phyloP scores from a whole-genome alignment of 2,888 invertebrate genomes.

The Philereme vetulata region DNA sequence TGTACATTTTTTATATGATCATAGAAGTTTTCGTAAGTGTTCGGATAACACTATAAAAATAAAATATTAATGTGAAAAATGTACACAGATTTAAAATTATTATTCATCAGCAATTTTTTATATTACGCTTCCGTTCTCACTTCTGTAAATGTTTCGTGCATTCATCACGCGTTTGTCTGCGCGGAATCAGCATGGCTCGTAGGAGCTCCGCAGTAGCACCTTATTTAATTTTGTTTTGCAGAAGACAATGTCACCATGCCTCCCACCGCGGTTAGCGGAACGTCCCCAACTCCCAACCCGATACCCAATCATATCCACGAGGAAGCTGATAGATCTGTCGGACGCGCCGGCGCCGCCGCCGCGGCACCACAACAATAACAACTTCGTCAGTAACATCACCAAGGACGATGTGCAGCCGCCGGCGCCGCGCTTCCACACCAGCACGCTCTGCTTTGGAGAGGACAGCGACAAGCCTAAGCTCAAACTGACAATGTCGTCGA shows the following conservation, averaged over 20 bases:
- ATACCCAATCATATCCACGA: conserved; percentile 76
- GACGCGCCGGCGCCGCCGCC: conserved; percentile 76
- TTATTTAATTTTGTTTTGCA: conserved; percentile 78
- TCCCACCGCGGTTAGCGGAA: conserved; percentile 77
- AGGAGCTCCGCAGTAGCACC: conserved; percentile 77
- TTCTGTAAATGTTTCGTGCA: conserved; percentile 47
- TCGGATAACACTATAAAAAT: not conserved
- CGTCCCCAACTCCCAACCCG: conserved; percentile 72
- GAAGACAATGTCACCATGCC: conserved; percentile 75
- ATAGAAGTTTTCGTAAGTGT: not conserved
- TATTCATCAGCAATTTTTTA: conserved; percentile 17
- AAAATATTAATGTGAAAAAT: conserved; percentile 6
- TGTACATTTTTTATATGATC: conserved; percentile 5
- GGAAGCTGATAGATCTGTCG: conserved; percentile 71
- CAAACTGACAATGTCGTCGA: conserved; percentile 68
- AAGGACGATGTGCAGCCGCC: conserved; percentile 60
- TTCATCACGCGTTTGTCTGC: conserved; percentile 23
- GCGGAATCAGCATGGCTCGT: conserved; percentile 65
- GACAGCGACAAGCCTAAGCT: conserved; percentile 70
- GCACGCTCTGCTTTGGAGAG: conserved; percentile 76
- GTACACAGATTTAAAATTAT: conserved; percentile 5
- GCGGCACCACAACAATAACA: conserved; percentile 55
- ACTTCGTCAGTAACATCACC: conserved; percentile 73
- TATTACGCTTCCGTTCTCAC: conserved; percentile 38
- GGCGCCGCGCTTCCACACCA: conserved; percentile 61